These are phyloP conservation scores for Scaptomyza montana DNA, from an alignment of 1,140 invertebrate genomes.

Conservation along the genomic window DNA sequence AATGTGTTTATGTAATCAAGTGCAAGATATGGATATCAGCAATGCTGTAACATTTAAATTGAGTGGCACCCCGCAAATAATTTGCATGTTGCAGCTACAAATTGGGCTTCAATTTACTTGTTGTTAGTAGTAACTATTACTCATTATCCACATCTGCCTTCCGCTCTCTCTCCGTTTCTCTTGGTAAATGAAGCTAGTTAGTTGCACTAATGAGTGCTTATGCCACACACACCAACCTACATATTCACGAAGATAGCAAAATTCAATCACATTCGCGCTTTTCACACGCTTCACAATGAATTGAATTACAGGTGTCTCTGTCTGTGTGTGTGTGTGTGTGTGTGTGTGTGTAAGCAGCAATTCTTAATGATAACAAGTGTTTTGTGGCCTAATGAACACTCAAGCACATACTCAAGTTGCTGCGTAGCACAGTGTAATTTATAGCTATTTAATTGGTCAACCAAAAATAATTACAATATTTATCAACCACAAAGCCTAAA, in stretches of 20 bases:
- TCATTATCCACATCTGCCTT: too few relatives aligned
- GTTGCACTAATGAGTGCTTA: slow-evolving; percentile 48
- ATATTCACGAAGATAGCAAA: neutral
- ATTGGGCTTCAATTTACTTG: slow-evolving; percentile 31
- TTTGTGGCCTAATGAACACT: slow-evolving; percentile 53
- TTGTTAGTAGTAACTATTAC: neutral
- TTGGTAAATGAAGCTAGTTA: slow-evolving; percentile 22
- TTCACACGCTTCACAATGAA: slow-evolving; percentile 10
- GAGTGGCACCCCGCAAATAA: slow-evolving; percentile 33
- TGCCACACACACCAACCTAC: slow-evolving; percentile 42
- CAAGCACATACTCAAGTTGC: slow-evolving; percentile 27
- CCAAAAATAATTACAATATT: slow-evolving; percentile 7
- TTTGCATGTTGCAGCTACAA: slow-evolving; percentile 31
- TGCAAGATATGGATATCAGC: neutral
- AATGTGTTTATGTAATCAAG: neutral
- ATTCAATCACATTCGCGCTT: neutral
- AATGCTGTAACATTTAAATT: slow-evolving; percentile 28
- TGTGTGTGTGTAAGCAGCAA: slow-evolving; percentile 7
- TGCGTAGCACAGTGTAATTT: slow-evolving; percentile 39
- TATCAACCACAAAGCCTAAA: neutral
- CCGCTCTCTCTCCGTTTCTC: neutral
- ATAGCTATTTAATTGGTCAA: slow-evolving; percentile 27
- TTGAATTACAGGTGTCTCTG: slow-evolving; percentile 1
- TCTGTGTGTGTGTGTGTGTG: neutral
- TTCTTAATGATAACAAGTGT: slow-evolving; percentile 66